Percentiles rank a stretch among this genome's conserved stretches.
These are phyloP conservation scores for Tridacna crocea DNA, from an alignment of 2,888 invertebrate species.

Conservation along the genomic window DNA sequence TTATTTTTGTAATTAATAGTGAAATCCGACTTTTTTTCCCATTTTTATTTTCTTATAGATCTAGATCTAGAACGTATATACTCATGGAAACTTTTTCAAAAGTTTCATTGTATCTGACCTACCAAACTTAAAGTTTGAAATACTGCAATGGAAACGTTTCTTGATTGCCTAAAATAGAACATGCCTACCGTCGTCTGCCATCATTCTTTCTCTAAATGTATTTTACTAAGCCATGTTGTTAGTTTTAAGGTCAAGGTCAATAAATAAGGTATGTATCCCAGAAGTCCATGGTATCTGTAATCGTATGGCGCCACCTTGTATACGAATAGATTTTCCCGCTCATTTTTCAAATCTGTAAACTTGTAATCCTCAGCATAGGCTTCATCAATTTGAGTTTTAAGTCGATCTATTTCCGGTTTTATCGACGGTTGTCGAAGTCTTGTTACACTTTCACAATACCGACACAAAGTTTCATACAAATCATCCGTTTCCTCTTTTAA, in stretches of 20 bases:
- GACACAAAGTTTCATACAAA: slow-evolving; percentile 69
- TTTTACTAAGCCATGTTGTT: slow-evolving; percentile 72
- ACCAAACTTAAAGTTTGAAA: no score
- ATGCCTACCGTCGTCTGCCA: no score
- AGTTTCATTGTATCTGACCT: no score
- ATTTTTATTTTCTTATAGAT: no score
- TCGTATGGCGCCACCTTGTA: slow-evolving; percentile 78
- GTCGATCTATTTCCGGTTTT: slow-evolving; percentile 72
- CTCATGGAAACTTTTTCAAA: no score
- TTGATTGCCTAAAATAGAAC: no score
- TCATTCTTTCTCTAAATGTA: slow-evolving; percentile 73
- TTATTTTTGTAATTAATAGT: no score
- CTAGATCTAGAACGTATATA: no score
- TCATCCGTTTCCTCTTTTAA: slow-evolving; percentile 73
- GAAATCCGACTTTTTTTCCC: no score
- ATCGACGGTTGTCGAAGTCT: slow-evolving; percentile 74
- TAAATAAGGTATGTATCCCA: slow-evolving; percentile 78
- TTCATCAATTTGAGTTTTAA: slow-evolving; percentile 68
- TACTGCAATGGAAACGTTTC: no score
- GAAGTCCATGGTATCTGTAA: slow-evolving; percentile 73
- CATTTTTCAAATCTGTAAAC: slow-evolving; percentile 75
- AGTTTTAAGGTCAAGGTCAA: slow-evolving; percentile 71
- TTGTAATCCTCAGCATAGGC: slow-evolving; percentile 73
- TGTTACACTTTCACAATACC: slow-evolving; percentile 72
- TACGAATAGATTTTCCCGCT: slow-evolving; percentile 77